Evolutionary conservation across 2,888 invertebrate genomes (phyloP).

Genomic region (Petrolisthes cinctipes): DNA sequence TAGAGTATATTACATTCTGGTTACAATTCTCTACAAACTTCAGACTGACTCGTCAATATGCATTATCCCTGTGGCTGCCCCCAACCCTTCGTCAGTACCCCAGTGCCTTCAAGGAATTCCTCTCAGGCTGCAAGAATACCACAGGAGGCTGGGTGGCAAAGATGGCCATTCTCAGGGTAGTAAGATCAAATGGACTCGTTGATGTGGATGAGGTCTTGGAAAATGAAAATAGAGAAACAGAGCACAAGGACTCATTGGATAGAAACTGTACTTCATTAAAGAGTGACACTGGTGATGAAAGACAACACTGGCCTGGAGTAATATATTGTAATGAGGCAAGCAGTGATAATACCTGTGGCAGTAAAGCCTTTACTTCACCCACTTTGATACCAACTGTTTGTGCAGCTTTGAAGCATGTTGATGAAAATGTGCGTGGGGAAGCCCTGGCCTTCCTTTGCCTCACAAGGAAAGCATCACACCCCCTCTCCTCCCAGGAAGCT

Average conservation of each 20-base stretch:
- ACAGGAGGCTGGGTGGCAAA: slow-evolving; percentile 43
- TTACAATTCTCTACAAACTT: neutral
- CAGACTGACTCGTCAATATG: slow-evolving; percentile 47
- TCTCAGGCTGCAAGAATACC: slow-evolving; percentile 27
- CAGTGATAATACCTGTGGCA: too few relatives aligned
- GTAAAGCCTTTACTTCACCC: neutral
- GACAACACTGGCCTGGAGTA: neutral
- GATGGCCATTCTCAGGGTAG: slow-evolving; percentile 51
- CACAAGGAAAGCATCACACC: slow-evolving; percentile 44
- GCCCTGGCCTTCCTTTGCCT: slow-evolving; percentile 51
- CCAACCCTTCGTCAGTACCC: slow-evolving; percentile 44
- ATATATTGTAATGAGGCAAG: neutral
- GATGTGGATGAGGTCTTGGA: neutral
- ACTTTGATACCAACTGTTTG: neutral
- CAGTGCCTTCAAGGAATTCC: slow-evolving; percentile 17
- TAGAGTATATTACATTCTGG: too few relatives aligned
- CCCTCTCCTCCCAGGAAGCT: slow-evolving; percentile 36
- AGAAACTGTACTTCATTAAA: neutral
- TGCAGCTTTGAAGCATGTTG: slow-evolving; percentile 31
- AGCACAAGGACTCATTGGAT: neutral
- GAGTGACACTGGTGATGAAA: neutral
- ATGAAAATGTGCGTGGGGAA: slow-evolving; percentile 47
- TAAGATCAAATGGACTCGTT: slow-evolving; percentile 19
- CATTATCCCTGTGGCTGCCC: slow-evolving; percentile 56
- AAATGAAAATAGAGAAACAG: neutral